Conservation (phyloP, 1,140 invertebrate genomes). For the Cydia strobilella region DNA sequence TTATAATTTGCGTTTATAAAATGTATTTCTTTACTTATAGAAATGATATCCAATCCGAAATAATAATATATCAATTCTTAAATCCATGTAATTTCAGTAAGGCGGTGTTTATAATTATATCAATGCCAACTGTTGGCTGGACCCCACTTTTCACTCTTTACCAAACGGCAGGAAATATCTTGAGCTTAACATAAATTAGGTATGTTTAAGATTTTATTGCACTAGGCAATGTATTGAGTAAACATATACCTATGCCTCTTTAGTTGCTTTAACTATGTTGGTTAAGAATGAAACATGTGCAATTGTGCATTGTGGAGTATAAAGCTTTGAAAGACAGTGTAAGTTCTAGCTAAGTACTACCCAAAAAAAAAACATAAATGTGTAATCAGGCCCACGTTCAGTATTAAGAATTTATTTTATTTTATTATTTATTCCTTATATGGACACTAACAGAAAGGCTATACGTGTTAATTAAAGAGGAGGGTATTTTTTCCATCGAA, state of each 20-base stretch:
- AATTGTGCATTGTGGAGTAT: no score
- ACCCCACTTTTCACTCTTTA: not conserved
- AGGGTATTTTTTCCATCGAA: no score
- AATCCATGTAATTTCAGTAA: not conserved
- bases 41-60: not conserved
- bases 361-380: no score
- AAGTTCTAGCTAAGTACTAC: no score
- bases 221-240: not conserved
- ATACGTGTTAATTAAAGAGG: no score
- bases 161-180: not conserved
- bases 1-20: no score
- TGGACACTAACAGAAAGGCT: no score
- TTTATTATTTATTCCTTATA: no score
- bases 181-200: constrained; percentile 7
- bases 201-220: not conserved
- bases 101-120: not conserved
- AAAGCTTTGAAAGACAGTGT: not conserved
- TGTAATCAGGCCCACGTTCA: no score
- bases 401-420: no score
- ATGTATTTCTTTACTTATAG: no score
- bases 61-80: not conserved
- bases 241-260: not conserved
- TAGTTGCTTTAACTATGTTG: not conserved
- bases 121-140: not conserved
- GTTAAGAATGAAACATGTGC: not conserved